A percentile compares a stretch with the other conserved stretches of the same genome.
phyloP scores from a whole-genome alignment of 37 sponge, comb jelly and placozoan genomes.

The Oscarella lobularis region DNA sequence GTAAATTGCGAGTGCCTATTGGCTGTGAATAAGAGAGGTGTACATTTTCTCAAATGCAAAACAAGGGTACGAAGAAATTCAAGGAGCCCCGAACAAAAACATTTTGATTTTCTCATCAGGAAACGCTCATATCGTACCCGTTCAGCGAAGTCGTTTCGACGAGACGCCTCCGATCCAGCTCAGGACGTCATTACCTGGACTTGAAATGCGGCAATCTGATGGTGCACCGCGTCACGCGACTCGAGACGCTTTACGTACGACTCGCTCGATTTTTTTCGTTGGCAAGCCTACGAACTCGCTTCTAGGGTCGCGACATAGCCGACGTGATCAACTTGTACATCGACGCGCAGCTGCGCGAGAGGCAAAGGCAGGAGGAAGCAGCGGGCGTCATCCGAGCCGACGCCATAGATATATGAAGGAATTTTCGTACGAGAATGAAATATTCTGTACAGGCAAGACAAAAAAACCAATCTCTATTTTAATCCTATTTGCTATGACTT shows the following conservation, averaged over 20 bases:
- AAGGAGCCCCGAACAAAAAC: neutral
- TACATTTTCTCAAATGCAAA: constrained; percentile 23
- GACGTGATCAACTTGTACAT: constrained; percentile 16
- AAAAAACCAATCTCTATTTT: too few species aligned
- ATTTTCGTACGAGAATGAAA: too few species aligned
- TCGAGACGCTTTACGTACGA: constrained; percentile 51
- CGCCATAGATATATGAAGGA: neutral
- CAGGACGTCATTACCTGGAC: constrained; percentile 45
- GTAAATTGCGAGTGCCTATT: constrained; percentile 20
- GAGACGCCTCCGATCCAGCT: constrained; percentile 29
- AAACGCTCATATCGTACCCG: constrained; percentile 14
- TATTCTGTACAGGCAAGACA: too few species aligned
- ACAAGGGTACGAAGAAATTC: constrained; percentile 25
- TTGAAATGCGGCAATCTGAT: constrained; percentile 57
- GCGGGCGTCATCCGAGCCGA: neutral
- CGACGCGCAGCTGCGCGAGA: neutral
- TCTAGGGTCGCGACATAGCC: constrained; percentile 31
- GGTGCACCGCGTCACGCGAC: constrained; percentile 37
- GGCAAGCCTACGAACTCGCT: neutral
- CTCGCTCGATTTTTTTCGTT: neutral
- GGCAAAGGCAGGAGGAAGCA: neutral
- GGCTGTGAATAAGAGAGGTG: constrained; percentile 35
- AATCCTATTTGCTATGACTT: too few species aligned
- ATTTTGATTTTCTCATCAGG: constrained; percentile 3
- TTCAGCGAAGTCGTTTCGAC: constrained; percentile 48